Percentiles rank a stretch among this genome's conserved stretches.
These are phyloP conservation scores for Lampris megalopsis DNA, from an alignment of 2,113 vertebrate genomes.

Conservation along the genomic window DNA sequence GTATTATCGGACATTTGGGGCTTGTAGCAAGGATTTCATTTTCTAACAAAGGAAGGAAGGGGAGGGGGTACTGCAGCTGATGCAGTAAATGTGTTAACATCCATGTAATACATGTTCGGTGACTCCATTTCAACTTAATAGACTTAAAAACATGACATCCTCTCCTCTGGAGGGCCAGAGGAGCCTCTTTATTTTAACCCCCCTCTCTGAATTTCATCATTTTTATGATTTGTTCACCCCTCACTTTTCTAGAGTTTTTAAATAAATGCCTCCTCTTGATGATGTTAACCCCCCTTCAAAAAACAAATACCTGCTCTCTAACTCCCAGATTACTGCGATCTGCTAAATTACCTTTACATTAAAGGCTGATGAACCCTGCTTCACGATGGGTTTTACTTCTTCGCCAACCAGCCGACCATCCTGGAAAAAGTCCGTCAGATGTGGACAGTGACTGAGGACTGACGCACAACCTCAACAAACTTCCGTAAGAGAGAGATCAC, in stretches of 20 bases:
- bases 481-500: too few species aligned
- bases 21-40: constrained; percentile 45
- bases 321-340: constrained; percentile 25
- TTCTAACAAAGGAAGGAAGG: constrained; percentile 44
- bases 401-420: too few species aligned
- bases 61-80: constrained; percentile 21
- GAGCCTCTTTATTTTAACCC: too few species aligned
- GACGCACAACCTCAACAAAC: too few species aligned
- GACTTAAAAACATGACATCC: too few species aligned
- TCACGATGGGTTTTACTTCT: too few species aligned
- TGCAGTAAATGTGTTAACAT: constrained; percentile 48
- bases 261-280: constrained; percentile 45
- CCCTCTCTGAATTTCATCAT: too few species aligned
- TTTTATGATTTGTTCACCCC: too few species aligned
- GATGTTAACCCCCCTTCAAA: constrained; percentile 9
- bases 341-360: constrained; percentile 17
- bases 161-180: too few species aligned
- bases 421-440: too few species aligned
- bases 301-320: constrained; percentile 8
- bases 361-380: too few species aligned
- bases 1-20: constrained; percentile 31
- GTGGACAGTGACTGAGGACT: too few species aligned
- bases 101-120: constrained; percentile 48
- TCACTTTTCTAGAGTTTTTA: neutral
- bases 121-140: neutral